Conservation (phyloP, 2,113 vertebrate species). For the Hiodon alosoides region DNA sequence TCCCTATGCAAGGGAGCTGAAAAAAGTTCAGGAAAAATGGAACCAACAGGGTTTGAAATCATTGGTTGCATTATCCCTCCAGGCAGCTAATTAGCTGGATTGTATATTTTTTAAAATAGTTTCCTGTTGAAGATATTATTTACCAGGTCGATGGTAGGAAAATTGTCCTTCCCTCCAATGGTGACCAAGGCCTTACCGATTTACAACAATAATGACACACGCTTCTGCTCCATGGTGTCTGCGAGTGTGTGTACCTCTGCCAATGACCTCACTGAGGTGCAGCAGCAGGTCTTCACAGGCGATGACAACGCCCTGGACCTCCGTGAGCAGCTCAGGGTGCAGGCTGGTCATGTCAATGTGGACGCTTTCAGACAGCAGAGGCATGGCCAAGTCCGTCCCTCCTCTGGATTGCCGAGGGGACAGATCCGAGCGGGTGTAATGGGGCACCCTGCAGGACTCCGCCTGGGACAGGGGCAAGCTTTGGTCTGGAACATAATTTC, state of each 20-base stretch:
- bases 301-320: conserved; percentile 93
- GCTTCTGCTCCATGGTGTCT: not conserved
- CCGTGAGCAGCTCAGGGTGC: conserved; percentile 88
- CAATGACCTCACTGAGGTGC: conserved; percentile 89
- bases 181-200: too few relatives aligned
- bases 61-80: too few relatives aligned
- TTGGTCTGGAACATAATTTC: conserved; percentile 71
- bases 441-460: conserved; percentile 74
- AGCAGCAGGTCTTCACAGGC: conserved; percentile 82
- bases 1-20: not conserved
- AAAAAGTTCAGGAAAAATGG: too few relatives aligned
- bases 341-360: conserved; percentile 86
- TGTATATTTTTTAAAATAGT: too few relatives aligned
- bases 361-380: conserved; percentile 78
- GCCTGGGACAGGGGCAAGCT: conserved; percentile 80
- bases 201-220: not conserved
- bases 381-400: conserved; percentile 84
- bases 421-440: conserved; percentile 80
- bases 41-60: too few relatives aligned
- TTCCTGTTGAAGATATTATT: too few relatives aligned
- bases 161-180: too few relatives aligned
- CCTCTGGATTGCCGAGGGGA: conserved; percentile 76
- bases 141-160: not conserved
- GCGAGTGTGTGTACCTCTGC: conserved; percentile 72
- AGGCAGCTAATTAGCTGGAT: too few relatives aligned